These are phyloP conservation scores for Cotesia chilonis DNA, from an alignment of 1,140 invertebrate genomes.

Conservation along the genomic window DNA sequence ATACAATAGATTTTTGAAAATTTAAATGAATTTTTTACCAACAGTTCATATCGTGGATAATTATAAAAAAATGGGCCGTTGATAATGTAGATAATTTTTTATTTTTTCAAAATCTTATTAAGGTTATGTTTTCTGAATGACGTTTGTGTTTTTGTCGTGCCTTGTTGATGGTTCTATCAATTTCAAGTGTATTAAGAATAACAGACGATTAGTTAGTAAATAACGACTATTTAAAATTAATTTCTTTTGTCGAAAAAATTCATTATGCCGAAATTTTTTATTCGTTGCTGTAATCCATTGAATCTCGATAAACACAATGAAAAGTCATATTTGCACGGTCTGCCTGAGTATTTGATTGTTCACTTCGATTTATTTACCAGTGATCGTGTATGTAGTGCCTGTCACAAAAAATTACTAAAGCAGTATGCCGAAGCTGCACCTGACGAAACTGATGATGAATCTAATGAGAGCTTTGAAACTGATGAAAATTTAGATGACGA, in stretches of 20 bases:
- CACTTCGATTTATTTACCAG: conserved; percentile 26
- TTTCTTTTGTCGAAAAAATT: background rate
- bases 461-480: conserved; percentile 15
- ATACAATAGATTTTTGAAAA: no score
- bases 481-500: conserved; percentile 15
- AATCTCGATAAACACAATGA: conserved; percentile 24
- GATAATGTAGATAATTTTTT: no score
- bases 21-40: no score
- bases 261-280: conserved; percentile 28
- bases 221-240: background rate
- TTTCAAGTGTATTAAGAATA: background rate
- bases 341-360: conserved; percentile 20
- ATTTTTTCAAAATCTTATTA: no score
- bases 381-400: conserved; percentile 28
- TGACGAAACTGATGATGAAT: conserved; percentile 20
- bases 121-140: conserved; percentile 30
- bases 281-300: conserved; percentile 33
- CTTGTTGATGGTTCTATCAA: background rate
- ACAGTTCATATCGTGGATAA: no score
- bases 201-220: background rate
- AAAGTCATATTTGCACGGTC: conserved; percentile 14
- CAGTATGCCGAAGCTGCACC: conserved; percentile 13
- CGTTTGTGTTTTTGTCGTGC: background rate
- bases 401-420: conserved; percentile 27
- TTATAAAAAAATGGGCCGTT: no score